Percentiles rank a stretch among this genome's conserved stretches.
Conservation (phyloP, 1,140 invertebrate genomes). For the Nautilus pompilius region DNA sequence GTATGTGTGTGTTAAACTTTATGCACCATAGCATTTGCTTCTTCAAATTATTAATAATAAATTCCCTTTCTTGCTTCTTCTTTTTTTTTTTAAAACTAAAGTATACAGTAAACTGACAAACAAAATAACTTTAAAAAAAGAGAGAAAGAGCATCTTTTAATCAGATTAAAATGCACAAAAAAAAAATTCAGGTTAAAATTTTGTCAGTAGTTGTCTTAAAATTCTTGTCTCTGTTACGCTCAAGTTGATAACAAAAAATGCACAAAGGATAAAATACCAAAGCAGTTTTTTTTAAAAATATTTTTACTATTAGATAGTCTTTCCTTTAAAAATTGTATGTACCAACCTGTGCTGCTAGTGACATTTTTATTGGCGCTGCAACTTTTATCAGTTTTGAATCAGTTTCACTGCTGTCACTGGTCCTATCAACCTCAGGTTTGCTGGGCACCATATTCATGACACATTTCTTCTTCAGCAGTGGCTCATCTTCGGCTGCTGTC, state of each 20-base stretch:
- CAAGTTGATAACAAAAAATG: background rate
- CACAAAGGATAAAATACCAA: background rate
- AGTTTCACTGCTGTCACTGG: background rate
- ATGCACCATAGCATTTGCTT: too few relatives aligned
- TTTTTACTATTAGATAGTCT: background rate
- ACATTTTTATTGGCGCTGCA: conserved; percentile 2
- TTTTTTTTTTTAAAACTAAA: too few relatives aligned
- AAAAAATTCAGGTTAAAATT: too few relatives aligned
- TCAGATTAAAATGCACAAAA: too few relatives aligned
- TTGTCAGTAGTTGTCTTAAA: too few relatives aligned
- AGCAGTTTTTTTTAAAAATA: background rate
- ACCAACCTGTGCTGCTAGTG: background rate
- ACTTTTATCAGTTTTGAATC: background rate
- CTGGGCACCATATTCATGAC: background rate
- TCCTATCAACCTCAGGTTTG: background rate
- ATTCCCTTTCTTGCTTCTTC: too few relatives aligned
- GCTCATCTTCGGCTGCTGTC: background rate
- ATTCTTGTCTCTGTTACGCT: too few relatives aligned
- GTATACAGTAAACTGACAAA: too few relatives aligned
- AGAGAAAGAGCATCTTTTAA: too few relatives aligned
- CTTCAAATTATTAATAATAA: too few relatives aligned
- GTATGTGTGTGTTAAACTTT: too few relatives aligned
- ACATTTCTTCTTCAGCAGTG: background rate
- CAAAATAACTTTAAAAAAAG: too few relatives aligned
- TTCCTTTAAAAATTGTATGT: background rate